A percentile compares a stretch with the other conserved stretches of the same genome.
Conservation (phyloP, 2,113 vertebrate genomes). For the Tyrannus savana region DNA sequence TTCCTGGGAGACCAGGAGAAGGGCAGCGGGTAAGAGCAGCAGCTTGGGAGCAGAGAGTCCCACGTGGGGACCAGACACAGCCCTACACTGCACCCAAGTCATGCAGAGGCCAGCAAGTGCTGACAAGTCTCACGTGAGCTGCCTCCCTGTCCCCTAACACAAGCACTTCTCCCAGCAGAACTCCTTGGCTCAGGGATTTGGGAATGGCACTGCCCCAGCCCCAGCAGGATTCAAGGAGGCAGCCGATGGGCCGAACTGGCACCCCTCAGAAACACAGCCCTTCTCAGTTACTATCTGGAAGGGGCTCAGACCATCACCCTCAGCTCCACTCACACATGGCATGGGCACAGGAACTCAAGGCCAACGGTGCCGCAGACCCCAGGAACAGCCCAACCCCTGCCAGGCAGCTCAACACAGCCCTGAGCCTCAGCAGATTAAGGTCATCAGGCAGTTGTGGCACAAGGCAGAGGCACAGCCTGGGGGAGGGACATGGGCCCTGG, state of each 20-base stretch:
- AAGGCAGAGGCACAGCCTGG: neutral
- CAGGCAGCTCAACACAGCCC: neutral
- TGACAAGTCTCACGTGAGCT: neutral
- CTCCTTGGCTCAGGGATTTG: neutral
- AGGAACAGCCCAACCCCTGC: neutral
- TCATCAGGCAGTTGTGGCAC: neutral
- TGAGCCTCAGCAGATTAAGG: neutral
- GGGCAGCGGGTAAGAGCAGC: neutral
- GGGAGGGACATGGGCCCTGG: rapidly evolving
- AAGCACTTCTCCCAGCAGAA: neutral
- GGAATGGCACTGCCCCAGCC: neutral
- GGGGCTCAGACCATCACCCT: neutral
- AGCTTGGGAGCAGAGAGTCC: neutral
- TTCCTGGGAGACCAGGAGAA: neutral
- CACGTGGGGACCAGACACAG: rapidly evolving
- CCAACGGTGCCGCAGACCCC: rapidly evolving
- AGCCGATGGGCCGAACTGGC: neutral
- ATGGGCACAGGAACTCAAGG: neutral
- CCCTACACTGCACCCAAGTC: neutral
- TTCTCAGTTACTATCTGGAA: neutral
- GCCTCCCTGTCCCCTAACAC: rapidly evolving
- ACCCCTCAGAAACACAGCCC: neutral
- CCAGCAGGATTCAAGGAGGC: neutral
- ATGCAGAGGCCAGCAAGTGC: rapidly evolving
- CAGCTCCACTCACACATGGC: neutral